Evolutionary conservation across 2,797 vertebrate species (phyloP).

Genomic region (Microctenopoma lineatum): DNA sequence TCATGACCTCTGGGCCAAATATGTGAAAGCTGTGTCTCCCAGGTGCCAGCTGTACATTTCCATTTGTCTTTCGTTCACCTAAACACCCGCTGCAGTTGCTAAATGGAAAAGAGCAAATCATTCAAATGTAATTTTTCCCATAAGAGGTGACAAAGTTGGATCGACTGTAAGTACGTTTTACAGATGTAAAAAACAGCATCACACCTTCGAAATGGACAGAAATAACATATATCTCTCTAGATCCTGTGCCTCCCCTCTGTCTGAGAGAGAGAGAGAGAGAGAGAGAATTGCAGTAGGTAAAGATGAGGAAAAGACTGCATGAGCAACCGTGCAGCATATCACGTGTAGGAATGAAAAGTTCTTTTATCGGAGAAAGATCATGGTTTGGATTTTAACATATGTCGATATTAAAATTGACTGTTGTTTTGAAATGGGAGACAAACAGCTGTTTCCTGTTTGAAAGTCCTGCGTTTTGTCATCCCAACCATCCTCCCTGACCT

Average conservation of each 20-base stretch:
- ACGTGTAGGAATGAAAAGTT: too few relatives aligned
- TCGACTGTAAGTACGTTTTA: not conserved
- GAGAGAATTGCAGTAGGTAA: too few relatives aligned
- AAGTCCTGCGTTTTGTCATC: not conserved
- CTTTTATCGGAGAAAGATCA: too few relatives aligned
- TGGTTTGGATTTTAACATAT: not conserved
- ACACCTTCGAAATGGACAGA: not conserved
- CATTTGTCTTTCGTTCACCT: slow-evolving; percentile 29
- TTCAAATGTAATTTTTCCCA: slow-evolving; percentile 1
- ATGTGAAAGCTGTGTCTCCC: slow-evolving; percentile 45
- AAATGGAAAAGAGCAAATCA: not conserved
- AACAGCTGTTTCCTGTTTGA: not conserved
- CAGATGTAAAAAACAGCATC: not conserved
- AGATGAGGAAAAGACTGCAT: too few relatives aligned
- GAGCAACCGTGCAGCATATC: too few relatives aligned
- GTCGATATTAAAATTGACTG: not conserved
- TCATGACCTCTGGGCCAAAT: slow-evolving; percentile 42
- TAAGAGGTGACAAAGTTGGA: not conserved
- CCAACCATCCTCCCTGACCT: not conserved
- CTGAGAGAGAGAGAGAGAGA: too few relatives aligned
- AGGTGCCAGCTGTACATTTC: slow-evolving; percentile 27
- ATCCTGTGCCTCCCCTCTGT: too few relatives aligned
- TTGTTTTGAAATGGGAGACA: not conserved
- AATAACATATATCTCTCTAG: not conserved
- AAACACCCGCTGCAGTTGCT: slow-evolving; percentile 28